Conservation (phyloP, 2,797 vertebrate genomes). For the Gambusia yucatana region DNA sequence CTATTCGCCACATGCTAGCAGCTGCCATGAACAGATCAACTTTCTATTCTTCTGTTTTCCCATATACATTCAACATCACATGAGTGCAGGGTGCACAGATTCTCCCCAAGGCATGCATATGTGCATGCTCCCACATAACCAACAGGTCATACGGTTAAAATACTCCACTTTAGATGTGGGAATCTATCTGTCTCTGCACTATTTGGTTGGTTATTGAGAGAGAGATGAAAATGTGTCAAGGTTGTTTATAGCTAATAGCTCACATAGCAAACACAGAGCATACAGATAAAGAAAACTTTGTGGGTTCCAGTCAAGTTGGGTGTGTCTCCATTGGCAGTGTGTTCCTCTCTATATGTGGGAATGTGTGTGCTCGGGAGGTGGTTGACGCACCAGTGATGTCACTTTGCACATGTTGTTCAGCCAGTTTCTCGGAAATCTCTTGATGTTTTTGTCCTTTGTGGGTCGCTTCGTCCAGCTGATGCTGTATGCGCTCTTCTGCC, state of each 20-base stretch:
- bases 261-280: not conserved
- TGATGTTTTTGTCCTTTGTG: too few relatives aligned
- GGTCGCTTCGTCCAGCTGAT: too few relatives aligned
- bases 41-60: slow-evolving; percentile 41
- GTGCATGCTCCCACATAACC: not conserved
- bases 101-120: slow-evolving; percentile 8
- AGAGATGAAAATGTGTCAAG: not conserved
- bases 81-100: slow-evolving; percentile 33
- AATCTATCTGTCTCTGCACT: not conserved
- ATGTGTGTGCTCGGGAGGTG: not conserved
- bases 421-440: too few relatives aligned
- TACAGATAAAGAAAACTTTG: not conserved
- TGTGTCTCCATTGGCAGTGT: not conserved
- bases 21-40: slow-evolving; percentile 60
- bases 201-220: not conserved
- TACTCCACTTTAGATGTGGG: not conserved
- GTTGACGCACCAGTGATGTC: too few relatives aligned
- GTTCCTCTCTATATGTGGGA: not conserved
- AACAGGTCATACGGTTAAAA: not conserved
- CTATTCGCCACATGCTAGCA: slow-evolving; percentile 74
- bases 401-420: too few relatives aligned
- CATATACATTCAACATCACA: slow-evolving; percentile 58
- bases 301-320: not conserved
- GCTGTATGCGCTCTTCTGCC: not conserved
- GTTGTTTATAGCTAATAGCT: not conserved